Evolutionary conservation across 2,113 vertebrate genomes (phyloP).

Genomic region (Melanotaenia duboulayi): DNA sequence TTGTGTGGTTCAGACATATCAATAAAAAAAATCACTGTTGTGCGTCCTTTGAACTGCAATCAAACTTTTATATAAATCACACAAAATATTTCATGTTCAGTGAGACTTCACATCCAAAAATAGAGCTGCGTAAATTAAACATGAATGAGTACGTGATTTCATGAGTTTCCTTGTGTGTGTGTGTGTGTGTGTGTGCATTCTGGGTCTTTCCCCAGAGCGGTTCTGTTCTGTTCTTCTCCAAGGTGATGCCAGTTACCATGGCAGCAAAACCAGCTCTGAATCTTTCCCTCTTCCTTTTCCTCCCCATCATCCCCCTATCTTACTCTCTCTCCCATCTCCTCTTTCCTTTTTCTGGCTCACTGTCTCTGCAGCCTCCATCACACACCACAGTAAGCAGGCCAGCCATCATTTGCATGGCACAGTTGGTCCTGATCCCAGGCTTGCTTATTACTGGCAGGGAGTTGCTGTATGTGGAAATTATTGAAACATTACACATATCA

Average conservation of each 20-base stretch:
- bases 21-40: slow-evolving; percentile 67
- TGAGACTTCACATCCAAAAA: slow-evolving; percentile 44
- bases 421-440: slow-evolving; percentile 63
- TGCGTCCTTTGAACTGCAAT: slow-evolving; percentile 20
- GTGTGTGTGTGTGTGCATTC: slow-evolving; percentile 14
- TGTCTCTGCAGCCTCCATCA: slow-evolving; percentile 30
- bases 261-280: slow-evolving; percentile 76
- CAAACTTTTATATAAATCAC: slow-evolving; percentile 3
- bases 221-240: slow-evolving; percentile 73
- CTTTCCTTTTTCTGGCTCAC: not conserved
- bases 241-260: slow-evolving; percentile 79
- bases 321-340: slow-evolving; percentile 4
- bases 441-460: slow-evolving; percentile 56
- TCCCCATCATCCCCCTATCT: slow-evolving; percentile 30
- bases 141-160: slow-evolving; percentile 62
- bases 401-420: slow-evolving; percentile 67
- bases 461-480: slow-evolving; percentile 48
- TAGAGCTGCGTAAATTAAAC: slow-evolving; percentile 57
- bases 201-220: slow-evolving; percentile 75
- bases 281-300: slow-evolving; percentile 43
- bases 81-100: slow-evolving; percentile 24
- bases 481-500: slow-evolving; percentile 41
- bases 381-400: slow-evolving; percentile 60
- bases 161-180: slow-evolving; percentile 33
- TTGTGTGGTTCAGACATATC: slow-evolving; percentile 31